phyloP scores from a whole-genome alignment of 2,888 invertebrate species.

The Gymnoscelis rufifasciata region DNA sequence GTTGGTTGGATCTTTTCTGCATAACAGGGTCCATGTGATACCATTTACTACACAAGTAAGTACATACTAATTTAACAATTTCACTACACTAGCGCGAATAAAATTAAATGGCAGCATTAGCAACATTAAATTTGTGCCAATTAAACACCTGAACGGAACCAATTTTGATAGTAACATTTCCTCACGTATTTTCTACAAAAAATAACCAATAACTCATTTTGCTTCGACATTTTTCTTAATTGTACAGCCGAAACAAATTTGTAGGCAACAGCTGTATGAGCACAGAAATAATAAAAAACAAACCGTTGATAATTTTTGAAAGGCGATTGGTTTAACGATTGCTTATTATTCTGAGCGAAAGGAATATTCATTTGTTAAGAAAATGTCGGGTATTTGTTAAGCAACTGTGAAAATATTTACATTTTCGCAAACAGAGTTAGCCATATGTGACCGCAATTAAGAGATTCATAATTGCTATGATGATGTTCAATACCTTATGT shows the following conservation, averaged over 20 bases:
- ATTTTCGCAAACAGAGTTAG: too few species aligned
- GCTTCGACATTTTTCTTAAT: constrained; percentile 1
- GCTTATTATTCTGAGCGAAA: neutral
- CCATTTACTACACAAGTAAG: too few species aligned
- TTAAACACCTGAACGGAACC: neutral
- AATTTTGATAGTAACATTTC: neutral
- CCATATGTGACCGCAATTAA: too few species aligned
- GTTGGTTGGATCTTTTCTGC: too few species aligned
- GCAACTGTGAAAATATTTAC: neutral
- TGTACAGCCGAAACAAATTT: constrained; percentile 1
- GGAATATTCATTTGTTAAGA: neutral
- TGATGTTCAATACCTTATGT: too few species aligned
- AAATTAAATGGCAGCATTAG: neutral
- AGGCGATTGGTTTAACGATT: neutral
- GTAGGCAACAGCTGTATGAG: constrained; percentile 2
- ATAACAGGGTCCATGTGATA: too few species aligned
- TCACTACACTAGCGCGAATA: too few species aligned
- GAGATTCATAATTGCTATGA: too few species aligned
- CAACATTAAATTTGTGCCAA: too few species aligned
- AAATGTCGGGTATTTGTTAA: neutral
- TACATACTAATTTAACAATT: too few species aligned
- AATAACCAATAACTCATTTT: neutral
- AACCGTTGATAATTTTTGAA: constrained; percentile 2
- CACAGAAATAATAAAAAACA: constrained; percentile 2
- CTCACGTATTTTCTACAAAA: neutral